These are phyloP conservation scores for Bellardia pandia DNA, from an alignment of 2,888 invertebrate species.

Conservation along the genomic window DNA sequence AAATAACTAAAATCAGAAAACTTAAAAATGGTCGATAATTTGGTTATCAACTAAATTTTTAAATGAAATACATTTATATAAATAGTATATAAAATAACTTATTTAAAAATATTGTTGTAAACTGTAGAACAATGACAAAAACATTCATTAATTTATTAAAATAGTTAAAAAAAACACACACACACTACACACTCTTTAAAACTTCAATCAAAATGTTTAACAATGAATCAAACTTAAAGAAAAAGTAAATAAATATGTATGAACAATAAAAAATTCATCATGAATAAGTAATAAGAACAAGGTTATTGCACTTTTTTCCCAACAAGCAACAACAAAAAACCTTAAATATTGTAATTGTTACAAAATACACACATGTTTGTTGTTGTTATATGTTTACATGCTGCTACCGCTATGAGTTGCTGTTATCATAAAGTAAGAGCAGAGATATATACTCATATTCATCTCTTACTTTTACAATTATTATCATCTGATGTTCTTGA, in stretches of 20 bases:
- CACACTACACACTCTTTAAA: neutral
- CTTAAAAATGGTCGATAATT: neutral
- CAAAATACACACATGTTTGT: conserved; percentile 20
- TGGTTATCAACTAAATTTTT: conserved; percentile 12
- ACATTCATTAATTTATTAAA: neutral
- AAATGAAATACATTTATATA: neutral
- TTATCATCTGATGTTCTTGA: conserved; percentile 42
- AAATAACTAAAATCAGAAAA: too few relatives aligned
- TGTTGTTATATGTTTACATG: neutral
- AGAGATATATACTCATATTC: conserved; percentile 4
- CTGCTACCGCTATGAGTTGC: neutral
- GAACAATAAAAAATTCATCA: conserved; percentile 15
- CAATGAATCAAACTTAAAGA: conserved; percentile 2
- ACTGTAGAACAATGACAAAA: neutral
- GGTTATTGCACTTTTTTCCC: conserved; percentile 64
- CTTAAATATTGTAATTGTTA: conserved; percentile 46
- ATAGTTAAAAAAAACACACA: neutral
- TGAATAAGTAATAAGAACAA: conserved; percentile 67
- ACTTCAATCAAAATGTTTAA: conserved; percentile 36
- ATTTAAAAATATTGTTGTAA: conserved; percentile 1
- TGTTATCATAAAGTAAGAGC: conserved; percentile 27
- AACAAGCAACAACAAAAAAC: conserved; percentile 14
- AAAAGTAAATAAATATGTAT: neutral
- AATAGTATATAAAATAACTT: neutral
- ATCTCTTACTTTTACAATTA: conserved; percentile 7